phyloP scores from a whole-genome alignment of 1,140 invertebrate species.

The Rhyacophila brunnea region DNA sequence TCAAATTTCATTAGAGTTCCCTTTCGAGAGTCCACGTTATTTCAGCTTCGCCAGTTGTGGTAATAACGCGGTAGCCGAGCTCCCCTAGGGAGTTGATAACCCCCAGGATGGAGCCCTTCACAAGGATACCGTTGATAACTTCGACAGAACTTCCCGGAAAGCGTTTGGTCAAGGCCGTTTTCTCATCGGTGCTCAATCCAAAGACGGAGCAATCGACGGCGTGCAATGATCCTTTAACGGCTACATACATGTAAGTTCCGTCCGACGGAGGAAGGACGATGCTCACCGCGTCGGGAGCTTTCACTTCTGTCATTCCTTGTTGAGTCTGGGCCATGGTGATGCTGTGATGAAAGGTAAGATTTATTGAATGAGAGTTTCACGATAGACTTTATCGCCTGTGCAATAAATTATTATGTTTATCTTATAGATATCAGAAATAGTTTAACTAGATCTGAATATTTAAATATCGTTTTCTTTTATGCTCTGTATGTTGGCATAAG shows the following conservation, averaged over 20 bases:
- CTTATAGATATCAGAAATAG: background rate
- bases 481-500: conserved; percentile 43
- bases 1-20: conserved; percentile 58
- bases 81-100: conserved; percentile 72
- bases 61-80: conserved; percentile 73
- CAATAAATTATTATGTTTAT: background rate
- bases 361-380: background rate
- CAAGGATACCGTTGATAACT: conserved; percentile 67
- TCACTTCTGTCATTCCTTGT: conserved; percentile 12
- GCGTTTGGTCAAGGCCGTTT: conserved; percentile 63
- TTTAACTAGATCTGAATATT: conserved; percentile 8
- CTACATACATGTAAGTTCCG: conserved; percentile 64
- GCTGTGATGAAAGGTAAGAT: too few relatives aligned
- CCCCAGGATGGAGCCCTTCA: conserved; percentile 62
- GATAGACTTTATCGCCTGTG: background rate
- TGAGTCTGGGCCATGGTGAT: background rate
- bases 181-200: conserved; percentile 67
- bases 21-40: conserved; percentile 79
- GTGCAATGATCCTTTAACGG: conserved; percentile 75
- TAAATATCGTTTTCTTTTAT: conserved; percentile 52
- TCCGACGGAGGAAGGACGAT: conserved; percentile 43
- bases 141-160: conserved; percentile 59
- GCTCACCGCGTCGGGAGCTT: background rate
- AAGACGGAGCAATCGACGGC: conserved; percentile 70
- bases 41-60: conserved; percentile 74